Conservation (phyloP, 2,888 invertebrate genomes). For the Tipula helvola region DNA sequence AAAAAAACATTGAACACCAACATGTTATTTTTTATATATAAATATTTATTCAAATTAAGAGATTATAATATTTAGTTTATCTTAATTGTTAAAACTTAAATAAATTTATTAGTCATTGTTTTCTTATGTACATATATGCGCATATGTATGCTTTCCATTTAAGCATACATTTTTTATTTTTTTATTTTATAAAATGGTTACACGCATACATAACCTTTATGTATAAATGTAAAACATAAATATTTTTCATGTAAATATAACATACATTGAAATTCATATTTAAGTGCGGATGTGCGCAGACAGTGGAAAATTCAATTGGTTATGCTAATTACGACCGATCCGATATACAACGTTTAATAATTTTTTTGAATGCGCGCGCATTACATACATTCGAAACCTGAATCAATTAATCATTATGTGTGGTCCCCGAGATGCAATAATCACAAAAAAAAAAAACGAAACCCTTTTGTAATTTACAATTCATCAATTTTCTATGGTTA, state of each 20-base stretch:
- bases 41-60: neutral
- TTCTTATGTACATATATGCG: neutral
- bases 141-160: neutral
- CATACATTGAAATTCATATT: neutral
- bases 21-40: neutral
- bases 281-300: neutral
- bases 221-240: neutral
- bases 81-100: neutral
- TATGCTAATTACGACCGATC: neutral
- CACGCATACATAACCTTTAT: neutral
- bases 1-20: neutral
- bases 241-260: neutral
- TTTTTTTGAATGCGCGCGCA: neutral
- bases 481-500: neutral
- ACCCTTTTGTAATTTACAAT: neutral
- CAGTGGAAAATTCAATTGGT: neutral
- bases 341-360: neutral
- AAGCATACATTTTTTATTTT: neutral
- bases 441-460: neutral
- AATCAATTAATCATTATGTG: neutral
- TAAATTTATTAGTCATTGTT: slow-evolving; percentile 4
- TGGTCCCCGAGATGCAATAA: neutral
- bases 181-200: neutral
- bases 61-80: neutral
- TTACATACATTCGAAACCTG: neutral